Evolutionary conservation across 2,113 vertebrate species (phyloP), one percentile per base, ranked within the genome.

Genomic region (Bubo scandiacus): DNA sequence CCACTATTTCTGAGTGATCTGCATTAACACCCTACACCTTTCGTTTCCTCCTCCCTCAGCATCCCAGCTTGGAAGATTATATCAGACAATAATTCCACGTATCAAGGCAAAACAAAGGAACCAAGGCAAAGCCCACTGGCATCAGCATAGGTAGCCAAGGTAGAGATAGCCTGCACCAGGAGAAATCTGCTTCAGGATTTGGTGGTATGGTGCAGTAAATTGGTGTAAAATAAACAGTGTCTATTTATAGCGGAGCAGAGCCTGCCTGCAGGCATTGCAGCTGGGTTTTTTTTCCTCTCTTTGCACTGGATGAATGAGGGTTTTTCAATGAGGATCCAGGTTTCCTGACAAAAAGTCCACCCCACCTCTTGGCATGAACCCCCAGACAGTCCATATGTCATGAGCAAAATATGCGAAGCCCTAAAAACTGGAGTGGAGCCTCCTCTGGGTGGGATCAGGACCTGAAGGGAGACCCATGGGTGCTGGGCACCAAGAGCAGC

Each of bases 401-500:
- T 94, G 95, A 96, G 94, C 94, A 96, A 98, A 98, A 90, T 96
- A 98, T 97, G 97, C 38, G 29, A 95, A 29, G 49, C 94, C 97
- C 88, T 90, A 98, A 98, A 98, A 94, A 38, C 68, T 77, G 97
- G 94, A 91, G 86, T 77, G 97, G 98, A 98, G 29, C 0, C 8
- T 5, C 0, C 1, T 12, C 8, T 1, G 26, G 45, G 49, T 14
- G 68, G 93, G 91, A 92, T 58, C 26, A 27, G 95, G 88, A 75
- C 47, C 32, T 4, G 59, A 55, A 40, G 85, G 78, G 68, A 84
- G 63, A 72, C 65, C 81, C 29, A 5, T 7, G 65, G 81, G 52
- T 20, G 70, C 68, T 12, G 59, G 54, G 38, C 45, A 66, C 30
- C 36, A 5, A 36, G 45, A 26, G 58, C 88, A 55, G 32, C 22